Evolutionary conservation across 2,797 vertebrate genomes (phyloP).

Genomic region (Danio tinwini): DNA sequence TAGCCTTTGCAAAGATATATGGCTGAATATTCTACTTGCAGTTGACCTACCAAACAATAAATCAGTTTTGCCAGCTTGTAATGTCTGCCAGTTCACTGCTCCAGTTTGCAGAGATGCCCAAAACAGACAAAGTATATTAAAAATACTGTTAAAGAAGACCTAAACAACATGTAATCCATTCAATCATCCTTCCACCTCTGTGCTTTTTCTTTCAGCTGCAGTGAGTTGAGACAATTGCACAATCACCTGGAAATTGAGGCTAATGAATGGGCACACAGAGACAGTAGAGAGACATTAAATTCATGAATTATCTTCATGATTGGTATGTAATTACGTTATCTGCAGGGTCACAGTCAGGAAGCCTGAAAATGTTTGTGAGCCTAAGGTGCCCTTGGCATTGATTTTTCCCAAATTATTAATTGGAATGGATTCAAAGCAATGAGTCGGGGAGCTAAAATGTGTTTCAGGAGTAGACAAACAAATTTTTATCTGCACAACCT

Average conservation of each 20-base stretch:
- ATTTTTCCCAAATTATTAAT: conserved; percentile 25
- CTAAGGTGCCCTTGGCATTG: conserved; percentile 17
- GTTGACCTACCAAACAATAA: conserved; percentile 4
- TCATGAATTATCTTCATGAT: conserved; percentile 35
- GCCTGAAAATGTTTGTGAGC: not conserved
- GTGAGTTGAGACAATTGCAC: conserved; percentile 2
- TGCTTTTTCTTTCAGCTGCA: not conserved
- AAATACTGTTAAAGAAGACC: conserved; percentile 4
- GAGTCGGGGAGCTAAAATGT: not conserved
- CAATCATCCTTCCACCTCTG: not conserved
- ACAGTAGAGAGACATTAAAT: conserved; percentile 17
- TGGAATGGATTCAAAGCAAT: conserved; percentile 3
- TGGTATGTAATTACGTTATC: conserved; percentile 15
- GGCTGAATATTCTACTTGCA: not conserved
- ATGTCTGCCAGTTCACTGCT: not conserved
- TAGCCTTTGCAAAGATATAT: conserved; percentile 17
- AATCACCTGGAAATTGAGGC: conserved; percentile 2
- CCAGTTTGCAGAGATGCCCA: conserved; percentile 6
- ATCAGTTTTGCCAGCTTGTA: conserved; percentile 7
- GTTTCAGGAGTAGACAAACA: not conserved
- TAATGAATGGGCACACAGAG: conserved; percentile 12
- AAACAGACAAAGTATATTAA: not conserved
- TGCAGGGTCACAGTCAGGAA: not conserved
- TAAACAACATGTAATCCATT: not conserved
- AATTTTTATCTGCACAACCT: not conserved